Conservation (phyloP, 2,888 invertebrate genomes). For the Rotaria magnacalcarata region DNA sequence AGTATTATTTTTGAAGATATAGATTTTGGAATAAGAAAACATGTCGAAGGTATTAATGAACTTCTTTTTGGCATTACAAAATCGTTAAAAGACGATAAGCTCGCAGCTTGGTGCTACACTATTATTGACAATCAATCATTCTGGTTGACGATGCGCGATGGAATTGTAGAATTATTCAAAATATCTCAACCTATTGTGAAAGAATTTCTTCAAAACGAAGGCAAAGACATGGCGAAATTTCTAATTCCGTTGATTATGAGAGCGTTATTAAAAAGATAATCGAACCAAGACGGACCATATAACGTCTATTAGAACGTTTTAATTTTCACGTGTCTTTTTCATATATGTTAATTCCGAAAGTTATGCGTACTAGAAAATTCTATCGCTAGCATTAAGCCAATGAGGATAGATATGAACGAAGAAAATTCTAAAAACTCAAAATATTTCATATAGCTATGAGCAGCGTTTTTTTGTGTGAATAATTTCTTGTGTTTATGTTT, state of each 20-base stretch:
- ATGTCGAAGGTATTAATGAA: neutral
- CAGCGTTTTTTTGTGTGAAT: no score
- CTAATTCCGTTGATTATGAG: neutral
- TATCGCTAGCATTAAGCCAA: no score
- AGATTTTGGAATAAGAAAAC: neutral
- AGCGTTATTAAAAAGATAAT: neutral
- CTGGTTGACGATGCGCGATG: neutral
- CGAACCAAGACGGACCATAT: neutral
- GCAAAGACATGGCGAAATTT: neutral
- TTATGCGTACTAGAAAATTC: no score
- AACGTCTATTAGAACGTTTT: neutral
- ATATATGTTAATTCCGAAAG: no score
- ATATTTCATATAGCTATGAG: no score
- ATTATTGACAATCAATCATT: neutral
- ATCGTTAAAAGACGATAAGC: neutral
- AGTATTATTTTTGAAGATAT: neutral
- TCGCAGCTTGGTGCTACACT: neutral
- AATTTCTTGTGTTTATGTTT: no score
- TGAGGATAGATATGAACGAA: no score
- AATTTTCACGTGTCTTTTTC: no score
- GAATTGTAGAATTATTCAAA: neutral
- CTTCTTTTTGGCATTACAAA: neutral
- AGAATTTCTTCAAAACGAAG: neutral
- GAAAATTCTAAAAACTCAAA: no score
- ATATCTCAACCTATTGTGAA: neutral